Evolutionary conservation across 2,113 vertebrate species (phyloP), one percentile per base, ranked within the genome.

Genomic region (Mola mola): DNA sequence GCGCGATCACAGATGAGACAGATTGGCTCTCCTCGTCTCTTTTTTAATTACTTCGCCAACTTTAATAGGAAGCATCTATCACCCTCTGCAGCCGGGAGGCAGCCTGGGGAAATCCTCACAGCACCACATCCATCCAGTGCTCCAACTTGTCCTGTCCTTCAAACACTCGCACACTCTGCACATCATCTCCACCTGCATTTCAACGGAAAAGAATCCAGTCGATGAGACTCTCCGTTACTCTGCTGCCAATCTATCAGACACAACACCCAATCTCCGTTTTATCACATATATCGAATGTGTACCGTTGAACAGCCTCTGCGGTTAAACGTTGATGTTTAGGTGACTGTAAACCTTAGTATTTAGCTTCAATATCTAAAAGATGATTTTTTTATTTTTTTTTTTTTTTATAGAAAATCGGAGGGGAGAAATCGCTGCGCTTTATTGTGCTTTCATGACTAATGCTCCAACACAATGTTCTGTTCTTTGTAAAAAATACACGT

Each of bases 41-140:
- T 48, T 74, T 81, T 81, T 88, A 91, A 90, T 89, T 87, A 83
- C 85, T 78, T 87, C 41, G 33, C 52, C 46, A 22, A 50, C 72
- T 86, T 75, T 87, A 87, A 90, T 85, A 76, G 77, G 65, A 80
- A 33, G 52, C 66, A 88, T 91, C 82, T 76, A 87, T 90, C 86
- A 87, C 71, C 66, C 53, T 59, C 13, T 26, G 22, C 49, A 47
- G 50, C 52, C 46, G 31, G 47, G 50, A 66, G 44, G 62, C 64
- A 56, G 55, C 20, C 48, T 29, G 49, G 38, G 55, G 76, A 79
- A 79, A 64, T 46, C 75, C 75, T 70, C 44, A 70, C 42, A 36
- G 31, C 17, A 17, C 22, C 48, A 46, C 33, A 26, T 38, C 59
- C 16, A 26, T 38, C 58, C 11, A 49, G 29, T 25, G 61, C 37